These are phyloP conservation scores for Daboia siamensis DNA, from an alignment of 2,113 vertebrate genomes.

Conservation along the genomic window DNA sequence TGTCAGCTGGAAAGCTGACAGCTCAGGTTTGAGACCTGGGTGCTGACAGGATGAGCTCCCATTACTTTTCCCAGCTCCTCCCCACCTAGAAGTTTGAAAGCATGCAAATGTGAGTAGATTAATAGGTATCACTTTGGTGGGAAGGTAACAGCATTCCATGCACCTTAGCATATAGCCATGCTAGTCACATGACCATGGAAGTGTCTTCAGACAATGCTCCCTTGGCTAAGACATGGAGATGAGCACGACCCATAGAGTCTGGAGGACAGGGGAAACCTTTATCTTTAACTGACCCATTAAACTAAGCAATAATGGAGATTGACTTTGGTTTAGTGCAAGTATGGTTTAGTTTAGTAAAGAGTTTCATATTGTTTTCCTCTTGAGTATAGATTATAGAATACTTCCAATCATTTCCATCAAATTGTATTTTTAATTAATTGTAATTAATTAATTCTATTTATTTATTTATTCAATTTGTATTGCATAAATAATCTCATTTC, in stretches of 20 bases:
- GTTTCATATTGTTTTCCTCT: background rate
- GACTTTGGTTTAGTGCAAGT: background rate
- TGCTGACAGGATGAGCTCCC: background rate
- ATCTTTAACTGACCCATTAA: background rate
- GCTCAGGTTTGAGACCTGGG: too few relatives aligned
- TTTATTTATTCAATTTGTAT: background rate
- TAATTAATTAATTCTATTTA: background rate
- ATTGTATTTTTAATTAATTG: background rate
- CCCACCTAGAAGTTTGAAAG: background rate
- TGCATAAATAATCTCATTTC: background rate
- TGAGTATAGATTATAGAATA: background rate
- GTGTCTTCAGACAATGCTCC: background rate
- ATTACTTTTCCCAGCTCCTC: background rate
- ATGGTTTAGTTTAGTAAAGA: background rate
- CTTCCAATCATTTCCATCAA: background rate
- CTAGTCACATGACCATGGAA: background rate
- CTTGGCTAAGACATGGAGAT: background rate
- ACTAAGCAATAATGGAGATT: background rate
- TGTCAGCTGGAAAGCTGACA: background rate
- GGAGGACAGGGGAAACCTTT: background rate
- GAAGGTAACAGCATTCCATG: background rate
- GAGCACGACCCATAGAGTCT: background rate
- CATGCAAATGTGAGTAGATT: background rate
- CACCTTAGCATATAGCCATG: too few relatives aligned
- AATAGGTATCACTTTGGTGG: background rate